Base-by-base conservation (phyloP, 1,140 invertebrate genomes). In the Pseudomyrmex flavicornis region DNA sequence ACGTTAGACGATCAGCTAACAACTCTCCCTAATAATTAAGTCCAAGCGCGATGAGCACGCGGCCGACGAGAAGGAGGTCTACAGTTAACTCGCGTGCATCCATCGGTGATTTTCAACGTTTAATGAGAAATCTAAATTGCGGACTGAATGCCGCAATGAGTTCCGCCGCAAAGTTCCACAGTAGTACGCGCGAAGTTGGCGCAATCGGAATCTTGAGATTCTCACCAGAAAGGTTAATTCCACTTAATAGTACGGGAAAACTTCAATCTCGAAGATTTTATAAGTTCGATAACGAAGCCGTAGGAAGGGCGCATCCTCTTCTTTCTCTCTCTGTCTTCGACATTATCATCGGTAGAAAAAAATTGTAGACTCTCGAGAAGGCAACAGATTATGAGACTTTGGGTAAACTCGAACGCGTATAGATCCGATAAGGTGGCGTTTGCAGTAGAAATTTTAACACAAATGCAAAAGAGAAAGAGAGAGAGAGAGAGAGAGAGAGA, bases 81-180 rank as follows among this genome's bases (percentile, higher is more conserved):
- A 72, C 66, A 54, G 66, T 80, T 80, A 80, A 80, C 66, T 80
- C 66, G 76, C 76, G 76, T 80, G 76, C 66, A 80, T 72, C 76
- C 46, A 72, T 80, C 76, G 66, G 76, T 61, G 66, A 59, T 80
- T 80, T 80, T 80, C 76, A 80, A 17, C 76, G 66, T 80, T 80
- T 80, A 80, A 80, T 80, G 76, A 80, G 76, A 80, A 80, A 80
- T 80, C 76, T 80, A 80, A 80, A 72, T 80, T 80, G 76, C 76
- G 76, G 76, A 59, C 46, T 72, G 76, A 80, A 80, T 80, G 76
- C 66, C 46, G 76, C 76, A 59, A 80, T 80, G 76, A 80, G 76
- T 70, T 70, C 66, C 66, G 44, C 44, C 54, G 54, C 66, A 72
- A 80, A 80, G 76, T 80, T 80, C 44, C 22, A 72, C 46, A 20